Percentiles rank a stretch among this genome's conserved stretches.
These are phyloP conservation scores for Erannis defoliaria DNA, from an alignment of 2,888 invertebrate genomes.

Conservation along the genomic window DNA sequence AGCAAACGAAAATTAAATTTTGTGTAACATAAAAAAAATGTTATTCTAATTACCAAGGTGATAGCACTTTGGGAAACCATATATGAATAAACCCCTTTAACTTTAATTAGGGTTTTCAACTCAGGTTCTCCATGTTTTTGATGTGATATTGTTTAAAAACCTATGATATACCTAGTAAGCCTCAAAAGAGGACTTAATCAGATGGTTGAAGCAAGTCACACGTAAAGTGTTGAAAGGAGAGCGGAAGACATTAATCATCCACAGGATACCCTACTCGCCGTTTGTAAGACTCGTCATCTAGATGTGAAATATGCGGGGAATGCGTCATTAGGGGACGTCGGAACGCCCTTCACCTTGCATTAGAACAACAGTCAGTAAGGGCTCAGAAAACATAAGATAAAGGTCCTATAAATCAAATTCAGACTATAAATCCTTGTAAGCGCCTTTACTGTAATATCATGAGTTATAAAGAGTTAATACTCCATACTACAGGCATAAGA, in stretches of 20 bases:
- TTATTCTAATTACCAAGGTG: too few relatives aligned
- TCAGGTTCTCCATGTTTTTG: too few relatives aligned
- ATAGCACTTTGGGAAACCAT: too few relatives aligned
- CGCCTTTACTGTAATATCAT: too few relatives aligned
- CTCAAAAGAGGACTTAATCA: conserved; percentile 26
- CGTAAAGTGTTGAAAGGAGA: conserved; percentile 64
- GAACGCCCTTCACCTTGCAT: conserved; percentile 64
- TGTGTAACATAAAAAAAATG: too few relatives aligned
- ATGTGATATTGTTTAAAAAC: background rate
- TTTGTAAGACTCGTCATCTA: conserved; percentile 43
- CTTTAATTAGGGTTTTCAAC: too few relatives aligned
- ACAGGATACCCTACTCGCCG: conserved; percentile 61
- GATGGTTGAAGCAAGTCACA: conserved; percentile 41
- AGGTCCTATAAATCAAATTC: background rate
- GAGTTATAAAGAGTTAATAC: too few relatives aligned
- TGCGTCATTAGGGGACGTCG: conserved; percentile 76
- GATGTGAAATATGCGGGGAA: conserved; percentile 66
- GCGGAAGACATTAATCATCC: conserved; percentile 80
- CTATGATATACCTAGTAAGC: too few relatives aligned
- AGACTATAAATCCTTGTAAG: too few relatives aligned
- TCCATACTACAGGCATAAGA: too few relatives aligned
- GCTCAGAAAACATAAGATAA: background rate
- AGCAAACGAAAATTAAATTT: too few relatives aligned
- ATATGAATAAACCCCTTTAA: too few relatives aligned
- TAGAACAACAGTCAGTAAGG: conserved; percentile 16